Conservation (phyloP, 2,113 vertebrate genomes). For the Lophochroa leadbeateri region DNA sequence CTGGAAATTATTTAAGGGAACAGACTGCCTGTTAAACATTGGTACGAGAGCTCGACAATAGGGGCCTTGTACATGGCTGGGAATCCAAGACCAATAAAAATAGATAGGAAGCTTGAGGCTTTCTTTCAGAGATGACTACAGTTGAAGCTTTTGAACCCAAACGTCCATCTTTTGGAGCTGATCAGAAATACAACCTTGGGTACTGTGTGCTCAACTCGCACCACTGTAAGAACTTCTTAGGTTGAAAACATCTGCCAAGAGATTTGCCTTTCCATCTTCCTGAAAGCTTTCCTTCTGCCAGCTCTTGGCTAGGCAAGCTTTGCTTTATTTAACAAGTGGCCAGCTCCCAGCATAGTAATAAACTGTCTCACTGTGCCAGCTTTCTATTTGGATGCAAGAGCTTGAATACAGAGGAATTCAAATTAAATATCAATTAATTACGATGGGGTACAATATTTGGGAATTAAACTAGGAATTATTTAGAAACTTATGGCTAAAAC, state of each 20-base stretch:
- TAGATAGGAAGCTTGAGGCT: not conserved
- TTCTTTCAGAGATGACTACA: not conserved
- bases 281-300: not conserved
- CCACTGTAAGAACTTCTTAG: not conserved
- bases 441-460: conserved; percentile 41
- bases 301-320: conserved; percentile 1
- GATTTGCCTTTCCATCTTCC: not conserved
- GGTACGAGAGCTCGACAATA: not conserved
- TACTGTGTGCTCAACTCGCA: not conserved
- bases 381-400: not conserved
- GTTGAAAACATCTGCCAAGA: conserved; percentile 11
- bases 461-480: not conserved
- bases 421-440: conserved; percentile 58
- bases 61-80: not conserved
- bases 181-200: not conserved
- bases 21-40: not conserved
- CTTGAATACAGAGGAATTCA: not conserved
- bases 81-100: not conserved
- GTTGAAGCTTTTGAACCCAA: not conserved
- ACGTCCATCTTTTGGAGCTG: fast-evolving
- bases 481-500: not conserved
- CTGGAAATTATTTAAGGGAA: not conserved
- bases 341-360: conserved; percentile 18
- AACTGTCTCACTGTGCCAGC: not conserved
- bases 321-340: conserved; percentile 48